Percentiles rank a stretch among this genome's conserved stretches.
Conservation (phyloP, 2,113 vertebrate species). For the Vombatus ursinus region DNA sequence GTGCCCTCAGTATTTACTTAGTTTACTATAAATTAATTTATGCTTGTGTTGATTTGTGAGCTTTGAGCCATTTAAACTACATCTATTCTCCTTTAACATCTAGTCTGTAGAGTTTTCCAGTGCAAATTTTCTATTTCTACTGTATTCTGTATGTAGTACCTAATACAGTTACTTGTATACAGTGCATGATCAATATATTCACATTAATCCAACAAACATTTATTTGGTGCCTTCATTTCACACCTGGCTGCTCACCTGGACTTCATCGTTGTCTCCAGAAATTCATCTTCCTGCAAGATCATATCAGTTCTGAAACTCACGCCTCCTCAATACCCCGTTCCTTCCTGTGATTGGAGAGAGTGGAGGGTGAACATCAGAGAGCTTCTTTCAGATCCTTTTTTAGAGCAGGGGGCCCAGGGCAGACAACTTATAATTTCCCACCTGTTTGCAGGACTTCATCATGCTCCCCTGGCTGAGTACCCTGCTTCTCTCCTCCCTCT, state of each 20-base stretch:
- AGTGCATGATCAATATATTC: not conserved
- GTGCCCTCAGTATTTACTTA: not conserved
- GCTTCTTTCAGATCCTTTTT: not conserved
- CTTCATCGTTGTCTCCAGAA: not conserved
- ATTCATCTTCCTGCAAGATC: not conserved
- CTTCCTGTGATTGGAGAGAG: not conserved
- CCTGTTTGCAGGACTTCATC: fast-evolving
- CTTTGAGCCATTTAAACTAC: not conserved
- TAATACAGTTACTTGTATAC: not conserved
- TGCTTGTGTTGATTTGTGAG: not conserved
- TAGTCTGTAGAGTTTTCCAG: not conserved
- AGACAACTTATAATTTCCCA: not conserved
- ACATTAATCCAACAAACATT: not conserved
- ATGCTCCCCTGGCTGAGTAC: too few relatives aligned
- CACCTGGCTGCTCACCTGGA: not conserved
- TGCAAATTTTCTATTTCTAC: not conserved
- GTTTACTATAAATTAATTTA: not conserved
- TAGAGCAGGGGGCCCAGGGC: not conserved
- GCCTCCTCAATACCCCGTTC: not conserved
- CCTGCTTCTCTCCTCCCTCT: fast-evolving
- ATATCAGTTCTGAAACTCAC: not conserved
- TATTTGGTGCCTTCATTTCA: not conserved
- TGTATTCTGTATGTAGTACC: not conserved
- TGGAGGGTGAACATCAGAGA: not conserved
- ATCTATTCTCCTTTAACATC: not conserved